These are phyloP conservation scores for Ostrea edulis DNA, from an alignment of 1,140 invertebrate genomes.

Conservation along the genomic window DNA sequence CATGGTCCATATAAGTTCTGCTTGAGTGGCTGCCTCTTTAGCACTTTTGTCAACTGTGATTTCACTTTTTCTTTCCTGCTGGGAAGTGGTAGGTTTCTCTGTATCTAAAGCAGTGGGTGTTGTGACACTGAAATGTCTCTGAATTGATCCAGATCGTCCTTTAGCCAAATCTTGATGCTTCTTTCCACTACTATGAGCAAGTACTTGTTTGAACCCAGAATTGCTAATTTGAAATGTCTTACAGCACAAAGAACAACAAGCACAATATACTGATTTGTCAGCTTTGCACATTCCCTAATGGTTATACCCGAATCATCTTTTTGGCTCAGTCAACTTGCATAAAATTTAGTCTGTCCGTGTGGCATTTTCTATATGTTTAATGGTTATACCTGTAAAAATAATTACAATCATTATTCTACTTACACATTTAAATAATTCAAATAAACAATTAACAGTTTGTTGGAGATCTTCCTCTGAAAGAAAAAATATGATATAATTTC, in stretches of 20 bases:
- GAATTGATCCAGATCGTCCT: not conserved
- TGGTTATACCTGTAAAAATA: too few species aligned
- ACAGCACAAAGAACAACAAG: too few species aligned
- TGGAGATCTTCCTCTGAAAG: too few species aligned
- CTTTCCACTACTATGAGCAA: conserved; percentile 14
- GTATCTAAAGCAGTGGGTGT: not conserved
- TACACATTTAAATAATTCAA: too few species aligned
- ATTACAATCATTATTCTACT: too few species aligned
- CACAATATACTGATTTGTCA: conserved; percentile 24
- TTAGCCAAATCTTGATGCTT: not conserved
- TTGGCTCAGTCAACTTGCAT: conserved; percentile 26
- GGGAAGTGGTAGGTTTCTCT: too few species aligned
- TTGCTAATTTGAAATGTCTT: conserved; percentile 19
- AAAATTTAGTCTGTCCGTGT: conserved; percentile 50
- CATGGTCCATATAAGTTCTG: conserved; percentile 40
- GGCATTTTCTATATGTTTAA: too few species aligned
- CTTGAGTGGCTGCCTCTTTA: not conserved
- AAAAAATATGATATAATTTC: too few species aligned
- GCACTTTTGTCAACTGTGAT: conserved; percentile 25
- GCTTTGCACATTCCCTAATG: conserved; percentile 47
- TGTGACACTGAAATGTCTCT: not conserved
- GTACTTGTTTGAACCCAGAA: conserved; percentile 20
- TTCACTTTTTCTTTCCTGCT: not conserved
- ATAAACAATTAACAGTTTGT: too few species aligned
- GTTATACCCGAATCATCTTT: not conserved